Base-by-base conservation (phyloP, 2,888 invertebrate species). In the Notodonta dromedarius region DNA sequence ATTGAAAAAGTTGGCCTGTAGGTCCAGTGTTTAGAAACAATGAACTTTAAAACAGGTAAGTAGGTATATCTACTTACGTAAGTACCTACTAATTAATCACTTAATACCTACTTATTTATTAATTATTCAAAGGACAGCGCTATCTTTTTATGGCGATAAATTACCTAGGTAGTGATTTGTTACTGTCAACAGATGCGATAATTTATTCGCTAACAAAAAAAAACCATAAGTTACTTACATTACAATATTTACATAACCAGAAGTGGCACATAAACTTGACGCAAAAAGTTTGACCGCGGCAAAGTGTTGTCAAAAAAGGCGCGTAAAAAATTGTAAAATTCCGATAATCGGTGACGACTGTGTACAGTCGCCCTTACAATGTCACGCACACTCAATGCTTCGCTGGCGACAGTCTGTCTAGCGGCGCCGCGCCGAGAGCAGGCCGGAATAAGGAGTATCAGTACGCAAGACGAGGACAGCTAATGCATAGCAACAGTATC, bases 341-440 rank as follows among this genome's bases (percentile, higher is more conserved):
- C 62, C 46, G 55, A 61, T 57, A 61, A 61, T 6, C 16, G 54
- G 40, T 44, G 56, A 42, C 44, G 44, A 55, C 52, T 16, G 35
- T 66, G 61, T 35, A 35, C 63, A n/a, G n/a, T 55, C 52, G 55
- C 63, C 65, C 57, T 61, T 62, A 65, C 60, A 59, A 60, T 57
- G 66, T 63, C 66, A 60, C 57, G 66, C 56, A 58, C 60, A 57
- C 56, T 60, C 60, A 57, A 61, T 60, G 65, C 61, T 60, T 57
- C 61, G 48, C 32, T 61, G 66, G 66, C 66, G 66, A 66, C 66
- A 61, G 59, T 56, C 61, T 61, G 66, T 66, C 66, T 66, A 52
- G 57, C 61, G 55, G 52, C 55, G 42, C 63, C 55, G 52, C 55
- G 42, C 63, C 55, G 11, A 46, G 66, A 66, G 55, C 57, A 35